phyloP scores from a whole-genome alignment of 2,113 vertebrate genomes.

The Trogon melanurus region DNA sequence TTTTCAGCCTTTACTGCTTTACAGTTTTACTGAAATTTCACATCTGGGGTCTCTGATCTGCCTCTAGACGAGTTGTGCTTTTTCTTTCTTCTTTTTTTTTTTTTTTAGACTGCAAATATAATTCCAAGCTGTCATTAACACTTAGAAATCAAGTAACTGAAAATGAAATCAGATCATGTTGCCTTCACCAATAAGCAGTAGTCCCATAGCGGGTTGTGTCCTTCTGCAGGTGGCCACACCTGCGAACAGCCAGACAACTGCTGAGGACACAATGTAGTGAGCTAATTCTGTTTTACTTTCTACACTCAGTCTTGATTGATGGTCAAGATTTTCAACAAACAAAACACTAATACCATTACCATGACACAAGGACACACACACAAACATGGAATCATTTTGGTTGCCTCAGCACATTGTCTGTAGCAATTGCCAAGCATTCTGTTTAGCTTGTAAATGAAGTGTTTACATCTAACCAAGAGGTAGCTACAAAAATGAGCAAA shows the following conservation, averaged over 20 bases:
- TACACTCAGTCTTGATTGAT: not conserved
- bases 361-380: not conserved
- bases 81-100: no score
- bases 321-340: not conserved
- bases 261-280: not conserved
- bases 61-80: not conserved
- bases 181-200: not conserved
- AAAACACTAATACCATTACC: not conserved
- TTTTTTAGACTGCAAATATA: not conserved
- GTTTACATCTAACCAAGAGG: not conserved
- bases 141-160: not conserved
- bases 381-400: no score
- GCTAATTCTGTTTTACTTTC: not conserved
- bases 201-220: not conserved
- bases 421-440: not conserved
- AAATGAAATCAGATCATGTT: not conserved
- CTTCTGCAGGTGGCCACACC: not conserved
- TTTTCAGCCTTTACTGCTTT: no score
- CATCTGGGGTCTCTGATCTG: not conserved
- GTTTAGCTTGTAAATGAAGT: not conserved
- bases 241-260: not conserved
- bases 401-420: not conserved
- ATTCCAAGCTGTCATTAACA: not conserved
- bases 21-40: not conserved
- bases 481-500: not conserved